A percentile compares a stretch with the other conserved stretches of the same genome.
phyloP scores from a whole-genome alignment of 2,797 vertebrate genomes.

The Aselliscus stoliczkanus region DNA sequence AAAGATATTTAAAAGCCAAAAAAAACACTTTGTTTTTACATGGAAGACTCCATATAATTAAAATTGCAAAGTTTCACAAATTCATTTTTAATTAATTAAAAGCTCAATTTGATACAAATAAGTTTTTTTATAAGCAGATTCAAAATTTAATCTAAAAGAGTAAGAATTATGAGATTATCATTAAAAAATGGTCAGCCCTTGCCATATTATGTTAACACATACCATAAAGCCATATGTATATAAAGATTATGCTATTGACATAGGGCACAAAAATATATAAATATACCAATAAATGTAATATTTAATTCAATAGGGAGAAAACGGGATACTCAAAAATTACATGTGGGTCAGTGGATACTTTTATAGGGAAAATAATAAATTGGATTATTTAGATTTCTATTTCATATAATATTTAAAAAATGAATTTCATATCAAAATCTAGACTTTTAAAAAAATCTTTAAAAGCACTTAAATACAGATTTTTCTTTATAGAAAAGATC shows the following conservation, averaged over 20 bases:
- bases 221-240: not conserved
- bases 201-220: not conserved
- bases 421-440: not conserved
- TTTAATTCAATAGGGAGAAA: not conserved
- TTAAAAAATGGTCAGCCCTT: not conserved
- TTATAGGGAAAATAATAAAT: not conserved
- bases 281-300: not conserved
- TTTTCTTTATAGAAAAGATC: not conserved
- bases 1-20: not conserved
- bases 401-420: not conserved
- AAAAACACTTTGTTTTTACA: not conserved
- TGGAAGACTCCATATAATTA: not conserved
- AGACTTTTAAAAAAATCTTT: not conserved
- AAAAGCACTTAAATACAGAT: not conserved
- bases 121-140: not conserved
- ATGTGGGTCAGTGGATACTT: not conserved
- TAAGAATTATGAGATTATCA: not conserved
- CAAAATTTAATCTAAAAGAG: slow-evolving; percentile 8
- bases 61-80: not conserved
- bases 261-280: not conserved
- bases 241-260: not conserved
- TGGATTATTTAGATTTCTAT: not conserved
- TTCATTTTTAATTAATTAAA: not conserved
- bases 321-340: not conserved
- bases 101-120: not conserved